Evolutionary conservation across 2,888 invertebrate genomes (phyloP).

Genomic region (Volucella bombylans): DNA sequence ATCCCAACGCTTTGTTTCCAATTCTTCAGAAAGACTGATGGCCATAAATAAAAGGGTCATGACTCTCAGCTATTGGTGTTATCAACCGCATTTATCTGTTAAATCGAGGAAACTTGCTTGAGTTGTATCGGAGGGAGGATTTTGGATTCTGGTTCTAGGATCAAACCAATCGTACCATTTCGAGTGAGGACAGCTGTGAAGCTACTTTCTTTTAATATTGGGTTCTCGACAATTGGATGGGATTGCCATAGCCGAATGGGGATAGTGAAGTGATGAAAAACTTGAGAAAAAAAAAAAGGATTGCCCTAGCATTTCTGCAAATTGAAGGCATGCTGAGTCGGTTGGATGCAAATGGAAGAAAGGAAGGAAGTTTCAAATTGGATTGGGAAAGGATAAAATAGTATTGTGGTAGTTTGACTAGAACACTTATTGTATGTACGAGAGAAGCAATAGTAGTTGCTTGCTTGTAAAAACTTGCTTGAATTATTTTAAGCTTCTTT

Average conservation of each 20-base stretch:
- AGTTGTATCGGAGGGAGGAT: conserved; percentile 12
- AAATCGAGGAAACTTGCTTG: conserved; percentile 39
- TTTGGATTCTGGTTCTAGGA: no score
- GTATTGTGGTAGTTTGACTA: no score
- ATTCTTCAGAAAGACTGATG: conserved; percentile 25
- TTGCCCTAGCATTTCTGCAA: neutral
- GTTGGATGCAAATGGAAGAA: conserved; percentile 3
- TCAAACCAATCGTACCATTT: neutral
- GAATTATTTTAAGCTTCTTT: no score
- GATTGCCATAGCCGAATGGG: neutral
- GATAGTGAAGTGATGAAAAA: neutral
- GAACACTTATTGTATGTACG: no score
- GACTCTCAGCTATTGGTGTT: conserved; percentile 38
- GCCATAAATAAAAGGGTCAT: conserved; percentile 51
- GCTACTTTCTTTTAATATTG: conserved; percentile 15
- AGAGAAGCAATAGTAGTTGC: no score
- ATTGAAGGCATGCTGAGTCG: conserved; percentile 13
- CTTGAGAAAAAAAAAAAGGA: neutral
- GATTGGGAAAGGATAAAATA: no score
- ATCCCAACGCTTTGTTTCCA: conserved; percentile 38
- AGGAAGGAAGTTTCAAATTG: neutral
- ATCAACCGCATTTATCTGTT: conserved; percentile 62
- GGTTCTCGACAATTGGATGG: conserved; percentile 11
- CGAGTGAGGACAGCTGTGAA: conserved; percentile 33
- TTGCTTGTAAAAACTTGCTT: no score